Evolutionary conservation across 2,797 vertebrate species (phyloP).

Genomic region (Decapterus maruadsi): DNA sequence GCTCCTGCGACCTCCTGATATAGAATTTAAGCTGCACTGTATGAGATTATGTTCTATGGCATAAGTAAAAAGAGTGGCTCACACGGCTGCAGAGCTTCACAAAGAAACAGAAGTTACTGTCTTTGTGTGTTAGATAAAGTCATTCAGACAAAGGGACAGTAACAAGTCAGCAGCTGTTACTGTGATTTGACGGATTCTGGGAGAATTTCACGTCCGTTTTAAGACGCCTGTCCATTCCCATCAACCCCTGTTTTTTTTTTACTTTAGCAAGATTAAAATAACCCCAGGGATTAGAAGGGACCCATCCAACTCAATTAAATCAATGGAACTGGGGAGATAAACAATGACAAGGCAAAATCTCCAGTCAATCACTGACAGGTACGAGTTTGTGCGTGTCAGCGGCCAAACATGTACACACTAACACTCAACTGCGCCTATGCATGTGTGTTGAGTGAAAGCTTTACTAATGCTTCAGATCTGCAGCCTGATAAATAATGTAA

Average conservation of each 20-base stretch:
- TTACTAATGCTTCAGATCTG: slow-evolving; percentile 40
- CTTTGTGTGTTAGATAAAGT: slow-evolving; percentile 28
- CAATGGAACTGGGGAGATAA: slow-evolving; percentile 64
- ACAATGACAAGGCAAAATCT: slow-evolving; percentile 67
- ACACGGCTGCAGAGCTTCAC: background rate
- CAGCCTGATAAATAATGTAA: slow-evolving; percentile 60
- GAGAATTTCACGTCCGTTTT: slow-evolving; percentile 28
- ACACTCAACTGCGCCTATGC: slow-evolving; percentile 14
- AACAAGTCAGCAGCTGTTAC: slow-evolving; percentile 32
- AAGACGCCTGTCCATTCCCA: slow-evolving; percentile 43
- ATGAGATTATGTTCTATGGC: slow-evolving; percentile 2
- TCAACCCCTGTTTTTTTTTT: slow-evolving; percentile 5
- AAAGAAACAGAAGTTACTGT: slow-evolving; percentile 8
- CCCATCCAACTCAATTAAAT: slow-evolving; percentile 73
- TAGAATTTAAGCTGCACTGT: slow-evolving; percentile 21
- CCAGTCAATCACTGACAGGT: slow-evolving; percentile 37
- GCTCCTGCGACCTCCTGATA: slow-evolving; percentile 14
- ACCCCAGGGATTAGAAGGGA: slow-evolving; percentile 56
- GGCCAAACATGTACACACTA: slow-evolving; percentile 4
- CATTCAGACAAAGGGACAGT: background rate
- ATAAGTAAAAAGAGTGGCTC: background rate
- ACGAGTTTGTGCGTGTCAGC: slow-evolving; percentile 26
- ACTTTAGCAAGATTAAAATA: slow-evolving; percentile 58
- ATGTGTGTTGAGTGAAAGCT: slow-evolving; percentile 22
- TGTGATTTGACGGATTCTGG: slow-evolving; percentile 30